Evolutionary conservation across 2,888 invertebrate species (phyloP), one percentile per base, ranked within the genome.

Genomic region (Apamea epomidion): DNA sequence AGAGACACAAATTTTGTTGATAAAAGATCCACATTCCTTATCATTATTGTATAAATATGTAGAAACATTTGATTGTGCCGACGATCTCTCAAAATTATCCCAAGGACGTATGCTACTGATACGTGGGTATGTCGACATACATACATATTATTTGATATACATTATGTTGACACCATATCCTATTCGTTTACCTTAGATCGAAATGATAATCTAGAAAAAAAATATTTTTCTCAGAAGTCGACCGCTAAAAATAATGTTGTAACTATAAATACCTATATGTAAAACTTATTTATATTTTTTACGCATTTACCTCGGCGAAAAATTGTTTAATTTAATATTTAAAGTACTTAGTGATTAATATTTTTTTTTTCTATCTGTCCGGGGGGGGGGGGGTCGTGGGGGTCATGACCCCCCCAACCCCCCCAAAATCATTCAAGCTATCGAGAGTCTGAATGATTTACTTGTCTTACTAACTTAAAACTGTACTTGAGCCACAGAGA

Each of bases 21-120:
- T 88, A 90, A 84, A 82, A 90, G 84, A 88, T 80, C 81, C 48
- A 65, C 51, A 16, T 74, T 67, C 21, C 60, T 83, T 88, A 88
- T 88, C 90, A 70, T 37, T 14, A 48, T n/a, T n/a, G n/a, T 69
- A 74, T 64, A 86, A 86, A 88, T 62, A 87, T 85, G 85, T 78
- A 77, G 29, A 37, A 76, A 67, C 64, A 76, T 75, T 80, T 87
- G 83, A 87, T 64, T 69, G 62, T 76, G 78, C 80, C 80, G 89
- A 78, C 72, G 62, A 45, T 75, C 78, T 87, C 76, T 83, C 70
- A 64, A 87, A 78, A 73, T 78, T 25, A 80, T 86, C 16, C 74
- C 86, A 88, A 86, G 85, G 85, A 78, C 82, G n/a, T 60, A 42
- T n/a, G 6, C 21, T 68, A 42, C 42, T 74, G 25, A 29, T 42